phyloP scores from a whole-genome alignment of 2,888 invertebrate genomes.

The Drosophila sordidapex region DNA sequence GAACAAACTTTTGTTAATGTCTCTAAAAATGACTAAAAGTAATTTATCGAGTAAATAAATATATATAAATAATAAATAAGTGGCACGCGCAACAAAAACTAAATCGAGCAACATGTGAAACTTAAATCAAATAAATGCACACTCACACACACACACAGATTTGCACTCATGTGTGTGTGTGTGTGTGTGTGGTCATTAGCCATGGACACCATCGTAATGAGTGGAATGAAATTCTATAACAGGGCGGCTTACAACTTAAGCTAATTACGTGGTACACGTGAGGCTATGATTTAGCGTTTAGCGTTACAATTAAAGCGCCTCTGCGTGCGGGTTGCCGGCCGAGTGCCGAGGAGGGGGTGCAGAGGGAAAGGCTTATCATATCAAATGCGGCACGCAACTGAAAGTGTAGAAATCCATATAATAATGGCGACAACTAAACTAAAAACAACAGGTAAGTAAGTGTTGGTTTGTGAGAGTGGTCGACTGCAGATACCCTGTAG shows the following conservation, averaged over 20 bases:
- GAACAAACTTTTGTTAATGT: slow-evolving; percentile 13
- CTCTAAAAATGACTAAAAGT: not conserved
- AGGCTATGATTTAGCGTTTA: slow-evolving; percentile 78
- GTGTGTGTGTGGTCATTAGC: slow-evolving; percentile 34
- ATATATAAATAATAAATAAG: not conserved
- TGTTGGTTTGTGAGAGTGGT: not conserved
- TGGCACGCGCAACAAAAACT: not conserved
- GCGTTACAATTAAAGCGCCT: slow-evolving; percentile 71
- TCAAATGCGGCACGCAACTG: slow-evolving; percentile 68
- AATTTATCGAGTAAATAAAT: slow-evolving; percentile 17
- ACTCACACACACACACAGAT: not conserved
- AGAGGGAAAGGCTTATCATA: slow-evolving; percentile 66
- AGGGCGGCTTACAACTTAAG: slow-evolving; percentile 74
- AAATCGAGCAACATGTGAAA: slow-evolving; percentile 27
- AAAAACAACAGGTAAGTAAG: slow-evolving; percentile 24
- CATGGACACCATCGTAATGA: slow-evolving; percentile 53
- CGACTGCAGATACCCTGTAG: slow-evolving; percentile 18
- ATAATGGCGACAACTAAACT: slow-evolving; percentile 65
- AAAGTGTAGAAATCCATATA: slow-evolving; percentile 57
- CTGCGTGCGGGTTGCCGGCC: slow-evolving; percentile 4
- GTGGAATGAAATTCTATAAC: slow-evolving; percentile 58
- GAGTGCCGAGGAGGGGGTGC: not conserved
- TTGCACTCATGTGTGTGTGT: not conserved
- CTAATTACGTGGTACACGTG: slow-evolving; percentile 79
- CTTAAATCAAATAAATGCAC: slow-evolving; percentile 22